A percentile compares a stretch with the other conserved stretches of the same genome.
Conservation (phyloP, 2,797 vertebrate genomes). For the Microctenopoma steveboyesi region DNA sequence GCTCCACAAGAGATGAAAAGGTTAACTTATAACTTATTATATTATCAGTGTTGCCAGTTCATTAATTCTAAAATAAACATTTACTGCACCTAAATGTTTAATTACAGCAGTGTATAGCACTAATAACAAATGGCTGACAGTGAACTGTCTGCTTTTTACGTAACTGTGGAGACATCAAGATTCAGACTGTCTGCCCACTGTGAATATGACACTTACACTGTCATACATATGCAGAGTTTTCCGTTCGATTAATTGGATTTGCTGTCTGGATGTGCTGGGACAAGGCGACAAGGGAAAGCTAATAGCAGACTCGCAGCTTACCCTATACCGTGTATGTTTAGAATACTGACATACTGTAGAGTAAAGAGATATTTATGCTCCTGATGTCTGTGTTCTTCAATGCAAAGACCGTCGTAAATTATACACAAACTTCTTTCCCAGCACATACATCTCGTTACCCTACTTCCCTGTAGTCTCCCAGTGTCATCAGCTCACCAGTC, state of each 20-base stretch:
- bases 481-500: constrained; percentile 48
- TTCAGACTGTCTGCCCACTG: constrained; percentile 51
- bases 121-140: constrained; percentile 39
- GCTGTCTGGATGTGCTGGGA: constrained; percentile 42
- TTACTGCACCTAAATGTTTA: constrained; percentile 29
- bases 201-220: constrained; percentile 54
- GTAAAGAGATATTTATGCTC: constrained; percentile 35
- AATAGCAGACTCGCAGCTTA: constrained; percentile 38
- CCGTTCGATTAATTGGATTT: constrained; percentile 70
- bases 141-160: constrained; percentile 38
- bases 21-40: constrained; percentile 13
- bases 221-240: constrained; percentile 56
- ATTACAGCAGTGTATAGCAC: neutral
- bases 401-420: constrained; percentile 34
- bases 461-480: constrained; percentile 40
- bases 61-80: constrained; percentile 23
- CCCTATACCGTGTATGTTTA: constrained; percentile 10
- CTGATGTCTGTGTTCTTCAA: constrained; percentile 6
- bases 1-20: constrained; percentile 10
- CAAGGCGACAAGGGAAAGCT: constrained; percentile 55
- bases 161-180: constrained; percentile 26
- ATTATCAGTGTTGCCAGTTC: constrained; percentile 12
- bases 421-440: constrained; percentile 42
- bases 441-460: constrained; percentile 60
- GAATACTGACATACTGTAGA: constrained; percentile 15